These are phyloP conservation scores for Epinotia brunnichana DNA, from an alignment of 2,888 invertebrate genomes.

Conservation along the genomic window DNA sequence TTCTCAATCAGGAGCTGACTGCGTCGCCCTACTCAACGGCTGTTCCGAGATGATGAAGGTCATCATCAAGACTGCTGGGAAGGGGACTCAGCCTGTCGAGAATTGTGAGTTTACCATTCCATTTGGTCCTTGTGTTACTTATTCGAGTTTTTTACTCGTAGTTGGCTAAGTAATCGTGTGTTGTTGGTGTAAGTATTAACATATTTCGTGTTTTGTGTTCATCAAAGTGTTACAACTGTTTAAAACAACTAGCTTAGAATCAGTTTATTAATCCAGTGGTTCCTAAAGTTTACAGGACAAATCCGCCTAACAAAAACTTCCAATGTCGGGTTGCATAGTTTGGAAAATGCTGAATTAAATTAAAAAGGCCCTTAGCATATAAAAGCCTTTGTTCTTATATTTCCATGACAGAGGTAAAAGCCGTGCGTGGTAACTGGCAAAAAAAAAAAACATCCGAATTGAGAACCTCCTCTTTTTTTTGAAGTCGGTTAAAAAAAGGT, in stretches of 20 bases:
- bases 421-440: too few relatives aligned
- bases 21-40: constrained; percentile 90
- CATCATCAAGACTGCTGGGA: constrained; percentile 89
- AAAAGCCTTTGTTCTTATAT: too few relatives aligned
- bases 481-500: too few relatives aligned
- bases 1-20: constrained; percentile 87
- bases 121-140: too few relatives aligned
- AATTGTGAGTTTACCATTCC: constrained; percentile 75
- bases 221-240: too few relatives aligned
- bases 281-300: neutral
- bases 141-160: neutral
- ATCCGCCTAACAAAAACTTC: neutral
- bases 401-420: too few relatives aligned
- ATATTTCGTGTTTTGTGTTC: too few relatives aligned
- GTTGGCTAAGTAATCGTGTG: neutral
- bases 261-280: neutral
- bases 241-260: neutral
- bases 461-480: too few relatives aligned
- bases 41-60: constrained; percentile 92
- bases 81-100: constrained; percentile 87
- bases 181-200: too few relatives aligned
- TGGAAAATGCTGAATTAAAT: neutral
- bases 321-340: too few relatives aligned
- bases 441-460: too few relatives aligned
- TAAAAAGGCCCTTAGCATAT: too few relatives aligned